phyloP scores from a whole-genome alignment of 64 coral and sea anemone genomes.

The Montipora capricornis region DNA sequence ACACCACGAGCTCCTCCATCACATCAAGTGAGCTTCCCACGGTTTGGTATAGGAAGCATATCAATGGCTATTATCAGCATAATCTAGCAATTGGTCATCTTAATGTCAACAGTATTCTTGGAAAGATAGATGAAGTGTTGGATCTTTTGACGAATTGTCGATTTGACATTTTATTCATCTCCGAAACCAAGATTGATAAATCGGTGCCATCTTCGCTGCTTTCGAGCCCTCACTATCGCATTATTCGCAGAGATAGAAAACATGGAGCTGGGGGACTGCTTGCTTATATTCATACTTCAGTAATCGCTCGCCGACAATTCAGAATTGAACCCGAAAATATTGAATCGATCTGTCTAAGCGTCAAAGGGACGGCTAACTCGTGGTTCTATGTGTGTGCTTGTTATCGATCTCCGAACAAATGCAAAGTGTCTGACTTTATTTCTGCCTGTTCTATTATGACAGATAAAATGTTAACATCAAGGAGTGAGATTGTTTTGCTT shows the following conservation, averaged over 20 bases:
- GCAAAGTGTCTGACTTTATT: too few species aligned
- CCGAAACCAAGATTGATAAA: too few species aligned
- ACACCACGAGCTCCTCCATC: neutral
- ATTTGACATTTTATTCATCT: neutral
- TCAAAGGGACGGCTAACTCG: slow-evolving; percentile 39
- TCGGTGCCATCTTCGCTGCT: too few species aligned
- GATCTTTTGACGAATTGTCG: neutral
- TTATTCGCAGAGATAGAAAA: too few species aligned
- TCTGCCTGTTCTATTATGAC: neutral
- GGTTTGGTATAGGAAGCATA: too few species aligned
- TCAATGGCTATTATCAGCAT: neutral
- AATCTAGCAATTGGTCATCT: neutral
- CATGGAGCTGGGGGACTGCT: too few species aligned
- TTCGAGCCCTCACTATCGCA: too few species aligned
- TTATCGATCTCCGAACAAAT: too few species aligned
- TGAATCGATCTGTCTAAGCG: slow-evolving; percentile 65
- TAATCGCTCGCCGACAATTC: slow-evolving; percentile 10
- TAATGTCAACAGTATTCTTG: neutral
- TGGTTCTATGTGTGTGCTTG: neutral
- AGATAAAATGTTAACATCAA: slow-evolving; percentile 47
- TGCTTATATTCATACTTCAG: too few species aligned
- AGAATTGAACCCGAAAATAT: slow-evolving; percentile 60
- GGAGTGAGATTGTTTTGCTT: slow-evolving; percentile 35
- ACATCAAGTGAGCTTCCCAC: neutral
- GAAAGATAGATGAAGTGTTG: neutral